phyloP scores from a whole-genome alignment of 2,113 vertebrate genomes.

The Corapipo altera region DNA sequence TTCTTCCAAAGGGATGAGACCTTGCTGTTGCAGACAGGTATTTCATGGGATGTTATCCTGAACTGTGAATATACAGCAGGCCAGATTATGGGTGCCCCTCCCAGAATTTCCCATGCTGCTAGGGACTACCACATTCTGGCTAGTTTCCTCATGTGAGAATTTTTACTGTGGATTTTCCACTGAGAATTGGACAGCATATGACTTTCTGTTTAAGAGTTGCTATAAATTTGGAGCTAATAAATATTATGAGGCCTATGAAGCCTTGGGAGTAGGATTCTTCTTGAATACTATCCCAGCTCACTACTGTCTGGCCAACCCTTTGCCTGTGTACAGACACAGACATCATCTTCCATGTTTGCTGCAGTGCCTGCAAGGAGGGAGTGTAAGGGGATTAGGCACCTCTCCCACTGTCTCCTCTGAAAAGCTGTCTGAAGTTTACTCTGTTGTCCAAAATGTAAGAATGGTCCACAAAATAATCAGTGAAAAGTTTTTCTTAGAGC shows the following conservation, averaged over 20 bases:
- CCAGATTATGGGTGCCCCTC: background rate
- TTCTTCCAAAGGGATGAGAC: background rate
- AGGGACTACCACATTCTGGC: fast-evolving
- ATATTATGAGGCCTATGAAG: background rate
- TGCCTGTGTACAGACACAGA: background rate
- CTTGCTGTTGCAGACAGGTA: background rate
- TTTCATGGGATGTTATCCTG: background rate
- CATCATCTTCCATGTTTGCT: background rate
- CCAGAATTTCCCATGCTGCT: background rate
- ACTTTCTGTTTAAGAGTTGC: background rate
- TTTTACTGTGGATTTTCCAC: background rate
- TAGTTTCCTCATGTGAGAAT: background rate
- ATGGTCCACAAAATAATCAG: background rate
- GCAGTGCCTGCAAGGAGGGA: background rate
- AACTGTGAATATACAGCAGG: background rate
- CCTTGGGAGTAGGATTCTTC: background rate
- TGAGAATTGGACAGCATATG: background rate
- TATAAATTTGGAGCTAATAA: background rate
- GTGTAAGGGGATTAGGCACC: fast-evolving
- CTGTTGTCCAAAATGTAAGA: background rate
- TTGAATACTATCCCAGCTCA: background rate
- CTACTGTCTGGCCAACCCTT: background rate
- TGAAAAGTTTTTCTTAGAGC: background rate
- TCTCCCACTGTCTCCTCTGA: background rate
- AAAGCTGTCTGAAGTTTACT: background rate